A percentile compares a stretch with the other conserved stretches of the same genome.
phyloP scores from a whole-genome alignment of 2,113 vertebrate species.

The Collichthys lucidus region DNA sequence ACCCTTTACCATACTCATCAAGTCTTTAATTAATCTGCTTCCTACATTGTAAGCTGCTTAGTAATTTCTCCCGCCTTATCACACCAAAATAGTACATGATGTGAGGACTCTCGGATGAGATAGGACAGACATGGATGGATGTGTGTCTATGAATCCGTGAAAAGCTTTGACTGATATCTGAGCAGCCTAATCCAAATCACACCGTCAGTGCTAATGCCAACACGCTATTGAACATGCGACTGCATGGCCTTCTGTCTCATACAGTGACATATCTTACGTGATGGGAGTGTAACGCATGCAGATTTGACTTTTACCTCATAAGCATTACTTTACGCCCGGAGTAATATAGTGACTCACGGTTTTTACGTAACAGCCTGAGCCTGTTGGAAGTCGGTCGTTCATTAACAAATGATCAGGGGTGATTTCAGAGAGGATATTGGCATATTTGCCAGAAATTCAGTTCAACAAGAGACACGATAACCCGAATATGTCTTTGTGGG shows the following conservation, averaged over 20 bases:
- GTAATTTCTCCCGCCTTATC: slow-evolving; percentile 72
- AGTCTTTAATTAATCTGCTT: slow-evolving; percentile 81
- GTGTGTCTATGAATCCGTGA: slow-evolving; percentile 48
- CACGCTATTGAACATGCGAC: slow-evolving; percentile 30
- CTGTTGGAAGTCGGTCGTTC: slow-evolving; percentile 59
- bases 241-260: slow-evolving; percentile 18
- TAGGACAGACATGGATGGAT: slow-evolving; percentile 31
- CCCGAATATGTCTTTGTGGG: slow-evolving; percentile 46
- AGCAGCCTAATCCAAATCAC: slow-evolving; percentile 58
- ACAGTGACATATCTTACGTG: slow-evolving; percentile 46
- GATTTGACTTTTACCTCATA: slow-evolving; percentile 74
- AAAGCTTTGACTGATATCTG: slow-evolving; percentile 58
- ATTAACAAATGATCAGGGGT: slow-evolving; percentile 77
- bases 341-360: slow-evolving; percentile 74
- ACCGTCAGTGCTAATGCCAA: slow-evolving; percentile 22
- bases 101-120: slow-evolving; percentile 33
- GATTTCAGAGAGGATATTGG: slow-evolving; percentile 57
- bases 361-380: slow-evolving; percentile 76
- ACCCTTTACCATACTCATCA: slow-evolving; percentile 75
- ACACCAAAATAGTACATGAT: slow-evolving; percentile 64
- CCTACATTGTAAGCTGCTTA: slow-evolving; percentile 75
- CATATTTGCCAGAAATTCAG: slow-evolving; percentile 37
- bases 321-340: slow-evolving; percentile 76
- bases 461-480: slow-evolving; percentile 34
- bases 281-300: slow-evolving; percentile 55